phyloP scores from a whole-genome alignment of 2,797 vertebrate genomes.

The Babyrousa celebensis region DNA sequence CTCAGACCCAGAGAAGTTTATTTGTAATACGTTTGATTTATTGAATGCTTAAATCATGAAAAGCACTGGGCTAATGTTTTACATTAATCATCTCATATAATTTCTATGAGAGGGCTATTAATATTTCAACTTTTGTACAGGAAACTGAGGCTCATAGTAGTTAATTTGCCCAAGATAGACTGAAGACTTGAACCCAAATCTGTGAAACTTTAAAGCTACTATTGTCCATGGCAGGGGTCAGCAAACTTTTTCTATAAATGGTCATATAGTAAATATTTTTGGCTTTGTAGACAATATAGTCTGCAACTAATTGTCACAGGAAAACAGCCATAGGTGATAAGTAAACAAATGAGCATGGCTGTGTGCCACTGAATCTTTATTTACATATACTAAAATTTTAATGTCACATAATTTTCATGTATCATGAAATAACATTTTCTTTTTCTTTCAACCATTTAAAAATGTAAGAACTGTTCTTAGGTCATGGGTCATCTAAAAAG shows the following conservation, averaged over 20 bases:
- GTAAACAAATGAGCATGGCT: not conserved
- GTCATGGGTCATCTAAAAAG: slow-evolving; percentile 20
- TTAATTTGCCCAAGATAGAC: slow-evolving; percentile 26
- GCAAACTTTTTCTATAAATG: not conserved
- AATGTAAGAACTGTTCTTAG: slow-evolving; percentile 48
- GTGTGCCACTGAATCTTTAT: not conserved
- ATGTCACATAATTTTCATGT: not conserved
- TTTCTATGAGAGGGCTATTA: not conserved
- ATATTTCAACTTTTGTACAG: slow-evolving; percentile 2
- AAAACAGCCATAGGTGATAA: not conserved
- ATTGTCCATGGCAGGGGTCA: not conserved
- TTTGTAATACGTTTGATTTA: slow-evolving; percentile 47
- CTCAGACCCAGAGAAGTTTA: not conserved
- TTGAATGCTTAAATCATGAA: slow-evolving; percentile 45
- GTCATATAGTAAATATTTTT: slow-evolving; percentile 12
- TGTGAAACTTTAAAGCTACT: slow-evolving; percentile 58
- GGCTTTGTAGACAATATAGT: not conserved
- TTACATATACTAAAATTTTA: slow-evolving; percentile 51
- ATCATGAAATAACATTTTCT: slow-evolving; percentile 9
- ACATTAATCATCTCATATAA: slow-evolving; percentile 5
- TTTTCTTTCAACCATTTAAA: slow-evolving; percentile 59
- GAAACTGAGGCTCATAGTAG: not conserved
- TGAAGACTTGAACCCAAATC: slow-evolving; percentile 38
- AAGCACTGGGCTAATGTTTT: not conserved
- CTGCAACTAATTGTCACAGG: not conserved